A percentile compares a stretch with the other conserved stretches of the same genome.
Conservation (phyloP, 2,888 invertebrate genomes). For the Erebia palarica region DNA sequence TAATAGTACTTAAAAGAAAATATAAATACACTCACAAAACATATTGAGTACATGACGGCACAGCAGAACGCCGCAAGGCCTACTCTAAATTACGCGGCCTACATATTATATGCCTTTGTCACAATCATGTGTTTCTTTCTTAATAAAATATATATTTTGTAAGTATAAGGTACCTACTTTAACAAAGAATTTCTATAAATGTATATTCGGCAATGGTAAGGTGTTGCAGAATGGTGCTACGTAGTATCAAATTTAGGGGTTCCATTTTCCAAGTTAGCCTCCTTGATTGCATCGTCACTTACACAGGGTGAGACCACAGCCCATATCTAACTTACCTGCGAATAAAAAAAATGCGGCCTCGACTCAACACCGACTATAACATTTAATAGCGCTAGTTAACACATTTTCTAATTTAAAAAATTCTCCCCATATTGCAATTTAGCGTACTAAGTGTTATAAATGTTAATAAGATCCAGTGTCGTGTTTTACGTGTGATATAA, state of each 20-base stretch:
- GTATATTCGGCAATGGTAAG: too few relatives aligned
- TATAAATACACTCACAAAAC: conserved; percentile 6
- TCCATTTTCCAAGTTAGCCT: too few relatives aligned
- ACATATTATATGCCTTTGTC: conserved; percentile 46
- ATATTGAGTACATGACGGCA: conserved; percentile 19
- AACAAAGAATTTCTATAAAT: too few relatives aligned
- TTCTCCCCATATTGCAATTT: conserved; percentile 76
- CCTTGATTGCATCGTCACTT: too few relatives aligned
- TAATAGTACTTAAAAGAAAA: conserved; percentile 25
- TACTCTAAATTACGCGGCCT: conserved; percentile 51
- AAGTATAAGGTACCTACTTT: not conserved
- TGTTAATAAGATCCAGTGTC: conserved; percentile 76
- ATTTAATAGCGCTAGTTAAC: conserved; percentile 71
- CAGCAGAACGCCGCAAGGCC: conserved; percentile 43
- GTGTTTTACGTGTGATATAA: conserved; percentile 72
- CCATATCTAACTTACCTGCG: too few relatives aligned
- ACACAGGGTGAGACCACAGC: too few relatives aligned
- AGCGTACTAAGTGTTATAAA: conserved; percentile 74
- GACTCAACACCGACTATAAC: conserved; percentile 36
- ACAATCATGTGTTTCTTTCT: conserved; percentile 45
- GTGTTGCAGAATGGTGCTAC: too few relatives aligned
- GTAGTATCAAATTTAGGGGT: too few relatives aligned
- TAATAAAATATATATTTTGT: conserved; percentile 38
- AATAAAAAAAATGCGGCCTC: conserved; percentile 25
- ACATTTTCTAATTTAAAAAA: conserved; percentile 78